These are phyloP conservation scores for Chamaetylas fuelleborni DNA, from an alignment of 2,113 vertebrate genomes.

Conservation along the genomic window DNA sequence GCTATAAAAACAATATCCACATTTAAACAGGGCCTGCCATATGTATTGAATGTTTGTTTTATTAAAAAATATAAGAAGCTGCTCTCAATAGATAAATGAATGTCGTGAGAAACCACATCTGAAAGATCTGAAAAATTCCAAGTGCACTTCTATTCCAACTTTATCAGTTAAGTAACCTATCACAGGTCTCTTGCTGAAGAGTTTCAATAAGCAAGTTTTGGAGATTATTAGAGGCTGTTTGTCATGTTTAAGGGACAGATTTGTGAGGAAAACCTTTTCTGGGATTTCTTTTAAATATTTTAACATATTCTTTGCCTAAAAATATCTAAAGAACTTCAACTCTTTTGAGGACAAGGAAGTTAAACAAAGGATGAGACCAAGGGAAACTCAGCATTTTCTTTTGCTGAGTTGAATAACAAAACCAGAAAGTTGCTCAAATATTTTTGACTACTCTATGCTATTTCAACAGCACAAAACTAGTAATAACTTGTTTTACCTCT, in stretches of 20 bases:
- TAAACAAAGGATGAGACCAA: not conserved
- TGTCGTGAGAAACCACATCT: not conserved
- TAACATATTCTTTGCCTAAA: not conserved
- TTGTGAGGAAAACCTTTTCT: not conserved
- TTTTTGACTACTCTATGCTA: not conserved
- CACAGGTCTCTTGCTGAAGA: not conserved
- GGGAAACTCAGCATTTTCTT: not conserved
- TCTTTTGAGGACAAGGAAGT: not conserved
- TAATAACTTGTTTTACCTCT: not conserved
- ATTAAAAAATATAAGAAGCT: slow-evolving; percentile 17
- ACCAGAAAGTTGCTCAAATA: not conserved
- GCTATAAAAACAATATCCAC: not conserved
- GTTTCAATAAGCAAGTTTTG: not conserved
- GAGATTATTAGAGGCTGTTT: not conserved
- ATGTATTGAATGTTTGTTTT: not conserved
- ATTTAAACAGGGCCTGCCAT: not conserved
- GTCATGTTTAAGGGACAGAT: not conserved
- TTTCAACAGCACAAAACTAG: not conserved
- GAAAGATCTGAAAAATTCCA: not conserved
- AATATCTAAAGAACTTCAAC: not conserved
- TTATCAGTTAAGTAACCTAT: not conserved
- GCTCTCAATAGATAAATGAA: not conserved
- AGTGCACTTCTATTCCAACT: not conserved
- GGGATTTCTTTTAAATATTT: not conserved
- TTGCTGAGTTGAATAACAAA: not conserved